Base-by-base conservation (phyloP, 1,140 invertebrate genomes). In the Drosophila ambigua region DNA sequence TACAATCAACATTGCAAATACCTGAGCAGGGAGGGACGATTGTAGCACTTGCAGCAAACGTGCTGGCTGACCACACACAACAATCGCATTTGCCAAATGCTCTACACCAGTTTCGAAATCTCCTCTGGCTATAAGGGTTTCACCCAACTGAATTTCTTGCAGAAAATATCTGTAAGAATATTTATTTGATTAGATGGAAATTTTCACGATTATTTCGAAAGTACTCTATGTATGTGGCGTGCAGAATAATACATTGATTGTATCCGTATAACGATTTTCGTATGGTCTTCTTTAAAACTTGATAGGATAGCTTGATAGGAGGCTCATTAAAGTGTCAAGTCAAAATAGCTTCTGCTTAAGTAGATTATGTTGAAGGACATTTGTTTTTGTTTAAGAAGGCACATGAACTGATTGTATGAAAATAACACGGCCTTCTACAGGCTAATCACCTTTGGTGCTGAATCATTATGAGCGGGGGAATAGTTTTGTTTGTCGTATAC, bases 61-160 rank as follows among this genome's bases (percentile, higher is more conserved):
- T 77, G 97, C 95, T 0, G 98, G 97, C 91, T 99, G 98, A 20
- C 97, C 97, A 92, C 98, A 99, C 2, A 99, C 96, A n/a, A 97
- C 96, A 24, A 99, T 96, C 20, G 98, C 98, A 92, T 98, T 98
- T 26, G 96, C 96, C 64, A 99, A 94, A 93, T 99, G 98, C 91
- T 99, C 98, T 24, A 99, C 96, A 58, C 97, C 98, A 46, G 94
- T 95, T 69, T 98, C 97, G 63, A 98, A 91, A 75, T 99, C 96
- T 49, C 98, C 98, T 67, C 93, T 93, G 20, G 95, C 95, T 75
- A 99, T 93, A 31, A 98, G 90, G 90, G 98, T 97, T 92, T 99
- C 98, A 26, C 98, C 98, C 26, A 97, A 90, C 92, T 97, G 96
- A 53, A 97, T 96, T 94, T 96, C 91, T 63, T 91, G 89, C 39